Evolutionary conservation across 2,888 invertebrate genomes (phyloP).

Genomic region (Oxycera nigricornis): DNA sequence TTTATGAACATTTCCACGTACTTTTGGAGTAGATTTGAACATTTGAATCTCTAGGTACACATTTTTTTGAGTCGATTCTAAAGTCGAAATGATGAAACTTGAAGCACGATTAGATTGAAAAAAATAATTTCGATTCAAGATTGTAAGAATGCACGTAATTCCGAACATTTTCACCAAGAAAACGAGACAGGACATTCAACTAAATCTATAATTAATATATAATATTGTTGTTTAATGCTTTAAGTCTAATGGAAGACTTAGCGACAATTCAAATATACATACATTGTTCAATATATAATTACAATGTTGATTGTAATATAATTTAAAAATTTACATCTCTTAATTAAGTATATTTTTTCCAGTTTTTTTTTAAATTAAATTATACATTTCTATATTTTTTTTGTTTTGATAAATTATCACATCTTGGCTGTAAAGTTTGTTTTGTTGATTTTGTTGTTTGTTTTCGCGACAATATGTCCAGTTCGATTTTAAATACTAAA

Average conservation of each 20-base stretch:
- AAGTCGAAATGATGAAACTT: no score
- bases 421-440: constrained; percentile 37
- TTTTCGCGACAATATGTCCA: constrained; percentile 19
- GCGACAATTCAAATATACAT: background rate
- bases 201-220: no score
- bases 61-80: no score
- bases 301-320: background rate
- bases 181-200: no score
- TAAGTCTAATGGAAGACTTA: background rate
- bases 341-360: background rate
- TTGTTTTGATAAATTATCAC: constrained; percentile 38
- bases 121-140: no score
- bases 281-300: background rate
- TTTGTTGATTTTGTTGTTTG: background rate
- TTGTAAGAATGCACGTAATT: no score
- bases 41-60: no score
- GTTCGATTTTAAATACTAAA: background rate
- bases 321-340: background rate
- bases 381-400: background rate
- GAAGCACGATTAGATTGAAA: no score
- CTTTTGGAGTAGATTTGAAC: no score
- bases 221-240: no score
- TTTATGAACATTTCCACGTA: no score
- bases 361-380: background rate
- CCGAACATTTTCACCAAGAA: no score